Conservation (phyloP, 2,113 vertebrate species). For the Xenotilapia flavipinnis region DNA sequence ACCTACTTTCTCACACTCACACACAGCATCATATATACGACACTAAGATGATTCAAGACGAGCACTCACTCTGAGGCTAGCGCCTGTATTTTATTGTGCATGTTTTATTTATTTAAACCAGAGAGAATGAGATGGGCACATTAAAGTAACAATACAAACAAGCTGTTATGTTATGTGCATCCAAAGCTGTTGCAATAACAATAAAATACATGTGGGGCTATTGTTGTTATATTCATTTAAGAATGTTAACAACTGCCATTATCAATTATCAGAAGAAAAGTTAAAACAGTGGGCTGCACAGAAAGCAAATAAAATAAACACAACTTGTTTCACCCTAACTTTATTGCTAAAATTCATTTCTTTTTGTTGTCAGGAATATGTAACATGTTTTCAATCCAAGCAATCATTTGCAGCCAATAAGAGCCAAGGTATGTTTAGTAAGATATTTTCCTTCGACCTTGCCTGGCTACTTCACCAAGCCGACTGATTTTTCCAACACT, state of each 20-base stretch:
- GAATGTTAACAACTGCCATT: not conserved
- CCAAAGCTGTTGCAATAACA: constrained; percentile 6
- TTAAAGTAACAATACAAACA: not conserved
- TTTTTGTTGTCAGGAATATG: not conserved
- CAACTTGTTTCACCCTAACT: not conserved
- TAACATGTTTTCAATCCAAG: not conserved
- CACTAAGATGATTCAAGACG: not conserved
- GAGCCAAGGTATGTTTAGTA: not conserved
- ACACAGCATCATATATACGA: too few species aligned
- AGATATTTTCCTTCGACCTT: not conserved
- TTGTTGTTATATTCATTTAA: not conserved
- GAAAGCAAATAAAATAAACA: not conserved
- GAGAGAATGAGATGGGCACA: not conserved
- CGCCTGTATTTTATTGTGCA: not conserved
- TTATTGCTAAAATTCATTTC: not conserved
- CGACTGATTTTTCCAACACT: not conserved
- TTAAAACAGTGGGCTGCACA: not conserved
- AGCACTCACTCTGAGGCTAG: not conserved
- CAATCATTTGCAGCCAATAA: not conserved
- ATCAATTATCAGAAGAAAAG: not conserved
- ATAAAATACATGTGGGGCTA: not conserved
- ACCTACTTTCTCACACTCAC: not conserved
- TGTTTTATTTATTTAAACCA: not conserved
- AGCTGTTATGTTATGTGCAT: constrained; percentile 11
- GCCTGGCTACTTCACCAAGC: not conserved